phyloP scores from a whole-genome alignment of 2,113 vertebrate genomes.

The Apaloderma vittatum region DNA sequence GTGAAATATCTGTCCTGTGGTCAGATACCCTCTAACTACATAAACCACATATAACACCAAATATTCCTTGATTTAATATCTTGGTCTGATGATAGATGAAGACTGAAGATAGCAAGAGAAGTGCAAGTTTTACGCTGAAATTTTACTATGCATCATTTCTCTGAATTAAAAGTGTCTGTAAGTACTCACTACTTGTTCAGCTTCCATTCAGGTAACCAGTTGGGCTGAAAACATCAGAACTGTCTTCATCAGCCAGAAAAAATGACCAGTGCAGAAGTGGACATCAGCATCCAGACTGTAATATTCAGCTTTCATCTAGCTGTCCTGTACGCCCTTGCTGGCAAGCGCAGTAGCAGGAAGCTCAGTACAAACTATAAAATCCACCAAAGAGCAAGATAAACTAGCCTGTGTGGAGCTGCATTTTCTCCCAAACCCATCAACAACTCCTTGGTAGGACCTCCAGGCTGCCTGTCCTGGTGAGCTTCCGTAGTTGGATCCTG shows the following conservation, averaged over 20 bases:
- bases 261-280: not conserved
- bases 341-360: not conserved
- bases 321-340: not conserved
- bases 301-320: not conserved
- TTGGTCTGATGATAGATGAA: not conserved
- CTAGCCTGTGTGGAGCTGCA: not conserved
- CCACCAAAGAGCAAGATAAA: not conserved
- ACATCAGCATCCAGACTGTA: not conserved
- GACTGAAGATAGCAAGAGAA: not conserved
- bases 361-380: not conserved
- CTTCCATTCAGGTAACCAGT: not conserved
- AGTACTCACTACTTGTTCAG: not conserved
- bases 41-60: not conserved
- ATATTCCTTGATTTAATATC: not conserved
- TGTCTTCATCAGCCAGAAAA: not conserved
- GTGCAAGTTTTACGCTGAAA: not conserved
- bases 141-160: not conserved
- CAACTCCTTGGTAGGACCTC: not conserved
- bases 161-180: not conserved
- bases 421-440: not conserved
- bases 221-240: not conserved
- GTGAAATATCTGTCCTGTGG: not conserved
- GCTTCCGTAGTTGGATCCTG: not conserved
- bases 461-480: not conserved
- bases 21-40: not conserved